Evolutionary conservation across 2,888 invertebrate species (phyloP), one percentile per base, ranked within the genome.

Genomic region (Brenthis daphne): DNA sequence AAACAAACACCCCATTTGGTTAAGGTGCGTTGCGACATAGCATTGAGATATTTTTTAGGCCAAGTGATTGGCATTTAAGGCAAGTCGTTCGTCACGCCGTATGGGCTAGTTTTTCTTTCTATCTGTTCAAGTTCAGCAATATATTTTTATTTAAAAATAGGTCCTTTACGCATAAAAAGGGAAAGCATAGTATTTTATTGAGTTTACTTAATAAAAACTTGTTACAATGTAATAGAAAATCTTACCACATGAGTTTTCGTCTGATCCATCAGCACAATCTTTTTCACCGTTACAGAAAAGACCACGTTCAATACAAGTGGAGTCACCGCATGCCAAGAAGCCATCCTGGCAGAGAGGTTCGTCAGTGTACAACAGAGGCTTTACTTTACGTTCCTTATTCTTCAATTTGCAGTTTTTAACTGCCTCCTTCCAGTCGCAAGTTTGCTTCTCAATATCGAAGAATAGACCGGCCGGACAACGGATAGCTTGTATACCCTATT

Each of bases 371-470:
- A 98, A 93, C 77, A 97, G 93, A 69, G 98, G 98, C 83, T 97
- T 97, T 20, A 96, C 94, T 87, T 97, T 97, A 74, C 97, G 95
- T 85, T 97, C 97, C 86, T 98, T 98, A 89, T 96, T 97, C 93
- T 97, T 97, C 79, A 96, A 85, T 83, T 97, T 97, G 93, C 98
- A 98, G 89, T 98, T 98, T 87, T 97, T 97, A n/a, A 98, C 98
- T 3, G 97, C 95, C 74, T 96, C 97, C 86, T 97, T 98, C 98
- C 98, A 98, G 85, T 98, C 98, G 83, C 98, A 98, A 3, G 98
- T 98, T 90, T 98, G 98, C 87, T 98, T 97, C 85, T 98, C 98
- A 82, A 98, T 97, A 87, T 98, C 98, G 90, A 98, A 98, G 90
- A 94, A 98, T 78, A 98, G 93, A 89, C 98, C 98, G 67, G 98